Evolutionary conservation across 2,113 vertebrate genomes (phyloP).

Genomic region (Xiphorhynchus elegans): DNA sequence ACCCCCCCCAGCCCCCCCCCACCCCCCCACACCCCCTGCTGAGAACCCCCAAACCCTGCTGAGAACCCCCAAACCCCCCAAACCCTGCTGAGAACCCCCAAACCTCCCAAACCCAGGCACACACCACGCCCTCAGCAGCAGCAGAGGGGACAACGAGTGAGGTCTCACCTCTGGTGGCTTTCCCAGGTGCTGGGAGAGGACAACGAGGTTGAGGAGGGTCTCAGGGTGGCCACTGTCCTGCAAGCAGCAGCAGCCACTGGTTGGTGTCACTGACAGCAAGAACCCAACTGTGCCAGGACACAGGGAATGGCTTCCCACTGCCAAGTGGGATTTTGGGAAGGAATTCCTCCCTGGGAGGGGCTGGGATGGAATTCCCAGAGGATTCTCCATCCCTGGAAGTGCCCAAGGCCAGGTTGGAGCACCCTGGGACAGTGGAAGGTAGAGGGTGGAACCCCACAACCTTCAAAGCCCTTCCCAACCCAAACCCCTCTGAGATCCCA

Average conservation of each 20-base stretch:
- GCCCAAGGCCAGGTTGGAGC: not conserved
- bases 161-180: slow-evolving; percentile 90
- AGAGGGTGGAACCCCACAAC: not conserved
- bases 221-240: slow-evolving; percentile 96
- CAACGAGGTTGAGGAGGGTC: slow-evolving; percentile 92
- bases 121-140: too few species aligned
- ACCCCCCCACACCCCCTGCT: too few species aligned
- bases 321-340: not conserved
- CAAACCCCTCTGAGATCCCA: not conserved
- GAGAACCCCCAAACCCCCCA: accelerated
- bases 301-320: not conserved
- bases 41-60: too few species aligned
- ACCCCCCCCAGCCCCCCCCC: too few species aligned
- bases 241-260: not conserved
- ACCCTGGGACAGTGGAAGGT: not conserved
- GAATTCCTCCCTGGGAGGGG: not conserved
- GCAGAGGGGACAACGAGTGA: too few species aligned
- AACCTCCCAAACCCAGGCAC: not conserved
- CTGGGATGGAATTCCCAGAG: not conserved
- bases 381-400: not conserved
- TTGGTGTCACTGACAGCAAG: accelerated
- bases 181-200: slow-evolving; percentile 92
- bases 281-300: not conserved
- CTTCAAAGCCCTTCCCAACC: not conserved
- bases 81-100: not conserved